Conservation (phyloP, 1,140 invertebrate genomes). For the Anthonomus grandis region DNA sequence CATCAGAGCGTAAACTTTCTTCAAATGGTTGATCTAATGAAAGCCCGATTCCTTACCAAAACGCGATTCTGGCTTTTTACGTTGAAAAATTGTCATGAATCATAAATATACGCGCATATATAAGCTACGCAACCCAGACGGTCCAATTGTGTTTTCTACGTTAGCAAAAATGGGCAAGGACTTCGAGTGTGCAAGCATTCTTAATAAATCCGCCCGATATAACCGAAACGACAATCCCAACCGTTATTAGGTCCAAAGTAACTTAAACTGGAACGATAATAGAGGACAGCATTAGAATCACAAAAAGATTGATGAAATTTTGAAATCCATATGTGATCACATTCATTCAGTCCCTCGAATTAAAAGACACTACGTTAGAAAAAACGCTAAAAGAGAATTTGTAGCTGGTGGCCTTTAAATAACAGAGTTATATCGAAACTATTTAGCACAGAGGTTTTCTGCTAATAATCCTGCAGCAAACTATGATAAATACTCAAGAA, state of each 20-base stretch:
- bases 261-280: conserved; percentile 20
- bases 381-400: conserved; percentile 36
- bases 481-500: conserved; percentile 39
- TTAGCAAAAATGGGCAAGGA: conserved; percentile 15
- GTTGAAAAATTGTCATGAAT: too few species aligned
- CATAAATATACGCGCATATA: too few species aligned
- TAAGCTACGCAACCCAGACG: too few species aligned
- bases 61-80: too few species aligned
- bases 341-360: conserved; percentile 42
- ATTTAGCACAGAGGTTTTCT: conserved; percentile 30
- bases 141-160: conserved; percentile 33
- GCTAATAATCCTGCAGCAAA: conserved; percentile 28
- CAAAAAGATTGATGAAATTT: conserved; percentile 24
- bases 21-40: too few species aligned
- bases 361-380: conserved; percentile 43
- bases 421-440: conserved; percentile 40
- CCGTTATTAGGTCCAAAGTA: conserved; percentile 22
- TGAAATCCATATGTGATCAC: conserved; percentile 28
- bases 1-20: too few species aligned
- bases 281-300: conserved; percentile 31
- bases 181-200: conserved; percentile 32
- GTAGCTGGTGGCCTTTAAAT: conserved; percentile 42
- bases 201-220: conserved; percentile 32
- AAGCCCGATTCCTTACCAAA: too few species aligned
- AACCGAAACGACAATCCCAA: conserved; percentile 30